Evolutionary conservation across 2,888 invertebrate genomes (phyloP), one percentile per base, ranked within the genome.

Genomic region (Tolmerus cingulatus): DNA sequence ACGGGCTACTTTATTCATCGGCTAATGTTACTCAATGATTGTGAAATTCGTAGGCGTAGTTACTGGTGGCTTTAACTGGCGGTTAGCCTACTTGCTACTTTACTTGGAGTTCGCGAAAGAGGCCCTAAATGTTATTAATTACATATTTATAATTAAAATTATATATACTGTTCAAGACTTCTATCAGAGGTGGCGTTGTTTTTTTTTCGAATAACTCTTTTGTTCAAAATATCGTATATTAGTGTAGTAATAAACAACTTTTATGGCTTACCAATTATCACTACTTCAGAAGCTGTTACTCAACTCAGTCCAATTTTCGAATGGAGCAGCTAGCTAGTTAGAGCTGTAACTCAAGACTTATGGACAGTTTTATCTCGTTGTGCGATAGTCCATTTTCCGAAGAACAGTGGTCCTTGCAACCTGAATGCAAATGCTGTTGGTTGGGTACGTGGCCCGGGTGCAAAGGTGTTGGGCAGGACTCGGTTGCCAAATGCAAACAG

Each of bases 401-500:
- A 66, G 66, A 66, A 66, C 66, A 66, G 27, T 66, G 66, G 23
- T 27, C 66, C 14, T 23, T 66, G 23, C 66, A 66, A 66, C 66
- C 4, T 27, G 27, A n/a, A 66, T 66, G 66, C 66, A 66, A 66
- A 66, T 66, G 66, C 66, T 66, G 8, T 8, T 66, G 66, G 66
- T 3, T 66, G 66, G 27, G 19, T 78, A 78, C 78, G 78, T 78
- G 78, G 43, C 19, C 43, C 37, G 78, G 16, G 37, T 78, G 37
- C 43, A 78, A 78, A 78, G 40, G 37, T 19, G 43, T 23, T 23
- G 78, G 76, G 14, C 14, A n/a, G 7, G 34, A 37, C 14, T 30
- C 77, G 14, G 30, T 40, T 79, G 79, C 79, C 55, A 51, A 81
- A 81, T 55, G 51, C 81, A 81, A 81, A 81, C 51, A 81, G 23